These are phyloP conservation scores for Coregonus ussuriensis DNA, from an alignment of 2,797 vertebrate genomes.

Conservation along the genomic window DNA sequence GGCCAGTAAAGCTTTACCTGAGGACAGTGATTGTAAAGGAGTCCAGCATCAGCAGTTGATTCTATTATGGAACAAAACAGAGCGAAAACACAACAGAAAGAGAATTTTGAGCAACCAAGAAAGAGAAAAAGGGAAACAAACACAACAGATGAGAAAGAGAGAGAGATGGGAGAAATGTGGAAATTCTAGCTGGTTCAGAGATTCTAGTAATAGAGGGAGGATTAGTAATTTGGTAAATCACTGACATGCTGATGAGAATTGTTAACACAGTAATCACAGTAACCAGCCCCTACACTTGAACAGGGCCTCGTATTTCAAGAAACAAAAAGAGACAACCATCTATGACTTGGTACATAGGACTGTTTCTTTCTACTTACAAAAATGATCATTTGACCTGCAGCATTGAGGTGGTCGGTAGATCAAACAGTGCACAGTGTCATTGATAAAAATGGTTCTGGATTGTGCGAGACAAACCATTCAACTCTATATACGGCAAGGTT, in stretches of 20 bases:
- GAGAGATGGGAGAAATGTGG: not conserved
- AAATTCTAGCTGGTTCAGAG: constrained; percentile 44
- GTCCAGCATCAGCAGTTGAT: constrained; percentile 64
- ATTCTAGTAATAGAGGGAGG: constrained; percentile 7
- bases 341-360: constrained; percentile 22
- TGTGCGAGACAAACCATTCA: not conserved
- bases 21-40: constrained; percentile 65
- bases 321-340: constrained; percentile 26
- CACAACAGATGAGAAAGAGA: constrained; percentile 32
- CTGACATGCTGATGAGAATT: constrained; percentile 54
- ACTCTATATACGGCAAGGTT: constrained; percentile 24
- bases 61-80: constrained; percentile 40
- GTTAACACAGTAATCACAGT: constrained; percentile 63
- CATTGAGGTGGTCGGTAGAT: constrained; percentile 28
- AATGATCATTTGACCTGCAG: constrained; percentile 11
- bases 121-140: constrained; percentile 3
- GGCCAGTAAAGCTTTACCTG: constrained; percentile 64
- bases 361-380: constrained; percentile 26
- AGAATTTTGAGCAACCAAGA: constrained; percentile 6
- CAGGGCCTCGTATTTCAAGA: constrained; percentile 34
- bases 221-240: constrained; percentile 55
- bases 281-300: constrained; percentile 46
- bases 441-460: constrained; percentile 30
- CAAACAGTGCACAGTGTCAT: constrained; percentile 46
- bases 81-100: not conserved